Evolutionary conservation across 2,888 invertebrate species (phyloP).

Genomic region (Eudemis profundana): DNA sequence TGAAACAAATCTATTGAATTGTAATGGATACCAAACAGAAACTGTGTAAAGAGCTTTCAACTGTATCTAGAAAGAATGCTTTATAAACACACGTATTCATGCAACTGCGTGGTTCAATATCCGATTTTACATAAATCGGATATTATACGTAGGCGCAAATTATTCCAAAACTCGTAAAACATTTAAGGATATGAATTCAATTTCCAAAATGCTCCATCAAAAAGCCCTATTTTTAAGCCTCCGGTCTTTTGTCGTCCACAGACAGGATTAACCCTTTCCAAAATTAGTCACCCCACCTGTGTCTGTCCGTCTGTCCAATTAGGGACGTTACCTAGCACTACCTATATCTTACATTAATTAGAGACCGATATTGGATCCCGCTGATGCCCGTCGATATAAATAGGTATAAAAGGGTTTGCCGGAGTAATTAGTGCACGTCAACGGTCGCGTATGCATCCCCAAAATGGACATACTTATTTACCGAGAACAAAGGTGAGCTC

Average conservation of each 20-base stretch:
- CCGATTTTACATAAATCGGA: no score
- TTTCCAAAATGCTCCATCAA: background rate
- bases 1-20: constrained; percentile 21
- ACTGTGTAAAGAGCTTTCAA: background rate
- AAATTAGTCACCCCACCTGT: constrained; percentile 48
- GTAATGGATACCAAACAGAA: constrained; percentile 16
- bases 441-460: constrained; percentile 56
- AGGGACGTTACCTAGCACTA: constrained; percentile 47
- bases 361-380: constrained; percentile 45
- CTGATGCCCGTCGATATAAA: constrained; percentile 26
- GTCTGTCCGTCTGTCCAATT: constrained; percentile 50
- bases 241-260: constrained; percentile 21
- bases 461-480: constrained; percentile 57
- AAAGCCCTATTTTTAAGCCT: constrained; percentile 24
- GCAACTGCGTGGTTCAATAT: background rate
- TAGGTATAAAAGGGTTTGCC: constrained; percentile 41
- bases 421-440: constrained; percentile 62
- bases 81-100: constrained; percentile 8
- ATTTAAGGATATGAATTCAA: background rate
- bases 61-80: background rate
- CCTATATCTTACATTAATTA: constrained; percentile 46
- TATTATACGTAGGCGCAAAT: no score
- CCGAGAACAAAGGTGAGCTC: constrained; percentile 56
- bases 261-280: constrained; percentile 46
- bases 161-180: background rate